phyloP scores from a whole-genome alignment of 2,797 vertebrate species.

The Bryconaethiops microstoma region DNA sequence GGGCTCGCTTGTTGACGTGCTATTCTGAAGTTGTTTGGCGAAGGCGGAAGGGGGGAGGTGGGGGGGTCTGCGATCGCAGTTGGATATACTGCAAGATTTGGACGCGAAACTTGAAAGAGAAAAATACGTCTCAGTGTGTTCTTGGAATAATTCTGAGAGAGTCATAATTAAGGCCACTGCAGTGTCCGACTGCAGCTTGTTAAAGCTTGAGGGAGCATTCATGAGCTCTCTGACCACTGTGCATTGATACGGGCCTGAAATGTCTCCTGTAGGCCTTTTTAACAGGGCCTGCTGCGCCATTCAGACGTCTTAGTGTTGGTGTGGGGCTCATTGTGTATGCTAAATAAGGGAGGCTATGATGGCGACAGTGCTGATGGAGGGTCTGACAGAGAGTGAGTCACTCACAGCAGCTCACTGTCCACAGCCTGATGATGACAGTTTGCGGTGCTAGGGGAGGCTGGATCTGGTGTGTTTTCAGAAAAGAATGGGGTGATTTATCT shows the following conservation, averaged over 20 bases:
- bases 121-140: slow-evolving; percentile 39
- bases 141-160: slow-evolving; percentile 30
- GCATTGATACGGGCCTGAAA: slow-evolving; percentile 27
- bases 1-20: slow-evolving; percentile 22
- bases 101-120: slow-evolving; percentile 34
- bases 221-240: slow-evolving; percentile 28
- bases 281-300: slow-evolving; percentile 8
- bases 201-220: slow-evolving; percentile 33
- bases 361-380: slow-evolving; percentile 11
- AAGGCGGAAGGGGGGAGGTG: not conserved
- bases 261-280: slow-evolving; percentile 13
- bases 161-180: slow-evolving; percentile 44
- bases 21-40: slow-evolving; percentile 33
- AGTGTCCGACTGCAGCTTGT: slow-evolving; percentile 41
- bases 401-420: slow-evolving; percentile 23
- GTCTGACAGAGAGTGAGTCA: slow-evolving; percentile 32
- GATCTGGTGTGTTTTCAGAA: slow-evolving; percentile 70
- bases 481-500: slow-evolving; percentile 75
- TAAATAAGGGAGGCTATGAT: slow-evolving; percentile 41
- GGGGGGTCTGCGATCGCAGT: not conserved
- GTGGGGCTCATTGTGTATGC: slow-evolving; percentile 25
- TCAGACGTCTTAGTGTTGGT: slow-evolving; percentile 27
- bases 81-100: slow-evolving; percentile 11
- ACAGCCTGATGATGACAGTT: slow-evolving; percentile 55
- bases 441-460: slow-evolving; percentile 59